Conservation (phyloP, 2,113 vertebrate species). For the Eublepharis macularius region DNA sequence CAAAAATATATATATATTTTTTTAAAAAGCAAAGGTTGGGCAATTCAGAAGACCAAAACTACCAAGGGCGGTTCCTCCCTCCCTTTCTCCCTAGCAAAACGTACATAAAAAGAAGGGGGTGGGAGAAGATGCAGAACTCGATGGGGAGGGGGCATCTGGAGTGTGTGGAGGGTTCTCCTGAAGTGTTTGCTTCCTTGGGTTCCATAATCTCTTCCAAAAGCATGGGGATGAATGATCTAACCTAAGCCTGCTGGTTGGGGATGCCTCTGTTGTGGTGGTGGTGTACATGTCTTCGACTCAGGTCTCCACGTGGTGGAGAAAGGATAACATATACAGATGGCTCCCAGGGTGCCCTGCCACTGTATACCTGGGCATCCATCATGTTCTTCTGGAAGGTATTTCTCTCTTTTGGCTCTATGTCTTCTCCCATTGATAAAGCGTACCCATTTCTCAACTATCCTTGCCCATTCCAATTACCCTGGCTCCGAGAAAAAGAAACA, state of each 20-base stretch:
- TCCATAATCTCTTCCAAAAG: background rate
- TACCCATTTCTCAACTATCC: background rate
- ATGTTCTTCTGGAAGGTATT: background rate
- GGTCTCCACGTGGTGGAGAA: conserved; percentile 53
- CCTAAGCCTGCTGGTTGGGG: conserved; percentile 49
- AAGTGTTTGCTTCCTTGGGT: background rate
- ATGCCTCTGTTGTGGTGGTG: conserved; percentile 22
- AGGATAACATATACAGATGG: conserved; percentile 40
- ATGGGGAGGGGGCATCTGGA: background rate
- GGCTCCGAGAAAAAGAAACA: conserved; percentile 46
- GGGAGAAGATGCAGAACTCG: background rate
- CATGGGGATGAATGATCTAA: background rate
- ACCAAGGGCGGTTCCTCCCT: background rate
- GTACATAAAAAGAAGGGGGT: background rate
- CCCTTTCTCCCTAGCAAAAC: background rate
- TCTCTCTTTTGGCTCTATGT: background rate
- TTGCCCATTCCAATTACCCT: background rate
- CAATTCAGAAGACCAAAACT: background rate
- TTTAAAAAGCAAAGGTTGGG: too few species aligned
- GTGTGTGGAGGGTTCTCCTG: background rate
- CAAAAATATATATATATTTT: too few species aligned
- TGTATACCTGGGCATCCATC: background rate
- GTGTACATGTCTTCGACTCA: conserved; percentile 17
- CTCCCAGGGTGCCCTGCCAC: background rate
- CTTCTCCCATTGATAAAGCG: background rate